phyloP scores from a whole-genome alignment of 2,888 invertebrate species.

The Blastobasis lacticolella region DNA sequence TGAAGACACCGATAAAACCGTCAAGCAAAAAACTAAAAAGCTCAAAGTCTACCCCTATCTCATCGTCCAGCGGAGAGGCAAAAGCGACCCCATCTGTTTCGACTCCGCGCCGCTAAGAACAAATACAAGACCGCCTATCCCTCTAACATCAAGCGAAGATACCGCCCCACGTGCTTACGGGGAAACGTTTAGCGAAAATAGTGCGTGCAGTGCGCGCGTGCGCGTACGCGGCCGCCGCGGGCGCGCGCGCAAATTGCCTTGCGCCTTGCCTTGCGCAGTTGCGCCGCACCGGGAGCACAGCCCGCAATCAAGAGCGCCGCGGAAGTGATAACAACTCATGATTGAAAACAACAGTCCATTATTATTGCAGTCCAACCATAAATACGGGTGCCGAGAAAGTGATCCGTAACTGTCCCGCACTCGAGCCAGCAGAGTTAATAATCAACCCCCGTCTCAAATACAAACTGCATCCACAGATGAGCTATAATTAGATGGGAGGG shows the following conservation, averaged over 20 bases:
- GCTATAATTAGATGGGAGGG: constrained; percentile 50
- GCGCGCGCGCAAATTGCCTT: constrained; percentile 9
- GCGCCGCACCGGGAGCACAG: constrained; percentile 19
- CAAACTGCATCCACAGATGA: constrained; percentile 29
- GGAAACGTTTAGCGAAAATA: background rate
- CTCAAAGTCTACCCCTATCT: no score
- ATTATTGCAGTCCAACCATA: constrained; percentile 10
- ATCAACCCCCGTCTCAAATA: constrained; percentile 41
- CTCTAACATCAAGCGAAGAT: no score
- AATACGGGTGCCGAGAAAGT: background rate
- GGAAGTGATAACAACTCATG: constrained; percentile 27
- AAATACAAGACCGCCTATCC: no score
- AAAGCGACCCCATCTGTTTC: no score
- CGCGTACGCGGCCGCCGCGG: constrained; percentile 31
- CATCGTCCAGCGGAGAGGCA: no score
- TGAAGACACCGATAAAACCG: no score
- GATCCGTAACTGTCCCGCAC: no score
- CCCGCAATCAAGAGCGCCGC: constrained; percentile 19
- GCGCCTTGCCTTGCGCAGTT: constrained; percentile 8
- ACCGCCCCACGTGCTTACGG: no score
- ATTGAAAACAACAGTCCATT: constrained; percentile 25
- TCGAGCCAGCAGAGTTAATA: constrained; percentile 22
- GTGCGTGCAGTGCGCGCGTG: background rate
- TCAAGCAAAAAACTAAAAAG: no score
- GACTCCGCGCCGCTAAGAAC: no score